Base-by-base conservation (phyloP, 2,797 vertebrate genomes). In the Ptychadena robeensis region DNA sequence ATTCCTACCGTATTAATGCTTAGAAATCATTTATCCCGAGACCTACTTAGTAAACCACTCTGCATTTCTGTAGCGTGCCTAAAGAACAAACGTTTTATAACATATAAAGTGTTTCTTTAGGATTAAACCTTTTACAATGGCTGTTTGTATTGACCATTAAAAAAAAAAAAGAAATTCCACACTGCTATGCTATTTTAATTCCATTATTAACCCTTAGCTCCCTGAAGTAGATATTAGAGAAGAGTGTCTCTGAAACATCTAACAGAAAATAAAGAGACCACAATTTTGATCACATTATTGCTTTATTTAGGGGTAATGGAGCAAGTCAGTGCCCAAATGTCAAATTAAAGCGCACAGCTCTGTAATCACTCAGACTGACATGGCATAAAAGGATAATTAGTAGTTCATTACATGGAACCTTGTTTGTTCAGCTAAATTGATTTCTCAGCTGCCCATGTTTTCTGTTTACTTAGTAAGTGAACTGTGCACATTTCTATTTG, bases 321-420 rank as follows among this genome's bases (percentile, higher is more conserved):
- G 91, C 91, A 94, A 93, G 92, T 91, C 92, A 93, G 94, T 94
- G 92, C 93, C 93, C 92, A 93, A 93, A 94, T 89, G 91, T 93
- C 92, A 93, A 93, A 93, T 93, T 91, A 91, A 92, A 92, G 91
- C 87, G 89, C 93, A 93, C 92, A 90, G 92, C 92, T 93, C 91
- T 93, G 89, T 91, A 93, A 94, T 93, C 91, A 92, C 91, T 93
- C 91, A 93, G 94, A 92, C 92, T 94, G 93, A 94, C 92, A 94
- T 92, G 93, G 92, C 93, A 94, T 95, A 96, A 95, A 96, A 95
- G 95, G 94, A 94, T 95, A 95, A 96, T 95, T 95, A 95, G 93
- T 92, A 94, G 92, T 95, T 95, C 93, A 95, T 95, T 95, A 95
- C 94, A 94, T 93, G 93, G 92, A 93, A 95, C 94, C 95, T 94